A percentile compares a stretch with the other conserved stretches of the same genome.
phyloP scores from a whole-genome alignment of 2,888 invertebrate species.

The Hoplodrina ambigua region DNA sequence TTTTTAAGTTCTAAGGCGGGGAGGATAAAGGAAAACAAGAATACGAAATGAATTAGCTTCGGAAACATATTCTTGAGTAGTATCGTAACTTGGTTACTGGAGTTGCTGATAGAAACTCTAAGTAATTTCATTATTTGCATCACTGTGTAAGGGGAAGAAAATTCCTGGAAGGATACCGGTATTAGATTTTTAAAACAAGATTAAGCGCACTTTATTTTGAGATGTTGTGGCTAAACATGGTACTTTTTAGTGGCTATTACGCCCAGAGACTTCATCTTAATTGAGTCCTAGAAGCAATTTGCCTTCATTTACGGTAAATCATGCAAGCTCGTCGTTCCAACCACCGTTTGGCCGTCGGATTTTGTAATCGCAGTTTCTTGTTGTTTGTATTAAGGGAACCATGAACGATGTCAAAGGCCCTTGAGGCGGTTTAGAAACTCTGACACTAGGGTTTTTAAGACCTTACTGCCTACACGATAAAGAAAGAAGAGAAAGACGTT shows the following conservation, averaged over 20 bases:
- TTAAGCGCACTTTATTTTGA: neutral
- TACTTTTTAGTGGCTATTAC: neutral
- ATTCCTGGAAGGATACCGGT: neutral
- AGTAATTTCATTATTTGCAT: conserved; percentile 32
- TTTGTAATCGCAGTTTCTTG: neutral
- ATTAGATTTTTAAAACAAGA: conserved; percentile 13
- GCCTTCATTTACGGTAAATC: neutral
- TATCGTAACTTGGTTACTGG: conserved; percentile 43
- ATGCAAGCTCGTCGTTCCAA: no score
- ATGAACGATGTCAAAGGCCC: no score
- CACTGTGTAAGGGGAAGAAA: neutral
- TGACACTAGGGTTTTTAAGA: no score
- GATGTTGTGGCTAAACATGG: neutral
- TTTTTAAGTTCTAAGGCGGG: conserved; percentile 59
- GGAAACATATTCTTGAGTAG: conserved; percentile 42
- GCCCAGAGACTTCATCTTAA: neutral
- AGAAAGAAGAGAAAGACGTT: neutral
- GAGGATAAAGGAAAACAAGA: conserved; percentile 46
- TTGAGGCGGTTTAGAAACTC: no score
- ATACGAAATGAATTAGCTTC: conserved; percentile 50
- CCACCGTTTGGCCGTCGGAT: neutral
- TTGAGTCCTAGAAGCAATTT: conserved; percentile 6
- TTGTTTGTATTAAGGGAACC: neutral
- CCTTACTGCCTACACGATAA: no score
- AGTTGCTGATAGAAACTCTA: conserved; percentile 21